A percentile compares a stretch with the other conserved stretches of the same genome.
Evolutionary conservation across 2,797 vertebrate species (phyloP).

Genomic region (Microcaecilia unicolor): DNA sequence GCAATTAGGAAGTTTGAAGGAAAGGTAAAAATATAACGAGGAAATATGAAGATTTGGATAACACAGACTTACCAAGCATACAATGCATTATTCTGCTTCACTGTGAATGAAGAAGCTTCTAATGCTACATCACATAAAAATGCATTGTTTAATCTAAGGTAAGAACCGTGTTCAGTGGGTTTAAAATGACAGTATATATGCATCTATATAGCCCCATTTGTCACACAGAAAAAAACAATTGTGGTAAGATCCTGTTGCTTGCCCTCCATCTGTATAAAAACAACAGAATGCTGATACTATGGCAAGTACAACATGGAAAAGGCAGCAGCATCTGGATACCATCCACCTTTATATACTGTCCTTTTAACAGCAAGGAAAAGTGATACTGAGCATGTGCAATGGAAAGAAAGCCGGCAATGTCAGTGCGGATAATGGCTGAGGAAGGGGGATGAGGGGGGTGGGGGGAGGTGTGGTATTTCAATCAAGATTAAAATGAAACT

Average conservation of each 20-base stretch:
- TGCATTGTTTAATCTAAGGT: constrained; percentile 60
- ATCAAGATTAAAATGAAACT: constrained; percentile 66
- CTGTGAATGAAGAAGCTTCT: constrained; percentile 41
- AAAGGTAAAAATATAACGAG: no score
- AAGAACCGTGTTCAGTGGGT: constrained; percentile 51
- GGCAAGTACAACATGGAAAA: constrained; percentile 29
- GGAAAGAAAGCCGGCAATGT: constrained; percentile 64
- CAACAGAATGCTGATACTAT: constrained; percentile 37
- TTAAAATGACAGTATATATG: constrained; percentile 73
- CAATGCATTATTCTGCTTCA: constrained; percentile 56
- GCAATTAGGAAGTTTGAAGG: background rate
- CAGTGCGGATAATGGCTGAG: constrained; percentile 64
- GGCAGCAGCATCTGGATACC: constrained; percentile 35
- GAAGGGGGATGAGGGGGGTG: constrained; percentile 52
- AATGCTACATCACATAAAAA: constrained; percentile 43
- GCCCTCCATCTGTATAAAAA: constrained; percentile 27
- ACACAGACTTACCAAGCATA: constrained; percentile 1
- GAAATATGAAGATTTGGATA: no score
- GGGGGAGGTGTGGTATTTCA: constrained; percentile 63
- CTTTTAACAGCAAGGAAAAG: constrained; percentile 54
- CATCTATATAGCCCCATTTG: no score
- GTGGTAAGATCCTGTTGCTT: constrained; percentile 37
- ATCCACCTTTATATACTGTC: constrained; percentile 54
- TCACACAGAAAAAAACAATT: constrained; percentile 22
- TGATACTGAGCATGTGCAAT: constrained; percentile 60